Conservation (phyloP, 2,888 invertebrate species). For the Yponomeuta plumbellus region DNA sequence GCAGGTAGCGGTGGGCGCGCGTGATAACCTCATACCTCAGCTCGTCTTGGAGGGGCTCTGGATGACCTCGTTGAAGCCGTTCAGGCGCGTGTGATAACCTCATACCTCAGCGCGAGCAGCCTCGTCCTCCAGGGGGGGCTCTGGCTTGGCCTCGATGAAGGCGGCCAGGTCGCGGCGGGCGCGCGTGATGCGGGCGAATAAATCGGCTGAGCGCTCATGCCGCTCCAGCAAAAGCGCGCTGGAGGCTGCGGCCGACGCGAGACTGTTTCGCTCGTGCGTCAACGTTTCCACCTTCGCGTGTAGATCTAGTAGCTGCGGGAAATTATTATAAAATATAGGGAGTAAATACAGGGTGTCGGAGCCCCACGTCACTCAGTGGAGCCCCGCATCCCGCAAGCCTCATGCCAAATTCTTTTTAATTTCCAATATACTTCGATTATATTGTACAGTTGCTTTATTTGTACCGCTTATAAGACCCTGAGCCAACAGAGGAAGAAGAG, state of each 20-base stretch:
- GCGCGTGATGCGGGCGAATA: constrained; percentile 51
- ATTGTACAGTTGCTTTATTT: too few relatives aligned
- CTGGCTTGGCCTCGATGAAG: constrained; percentile 29
- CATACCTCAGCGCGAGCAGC: not conserved
- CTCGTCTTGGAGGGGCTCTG: not conserved
- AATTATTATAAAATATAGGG: constrained; percentile 7
- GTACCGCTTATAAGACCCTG: too few relatives aligned
- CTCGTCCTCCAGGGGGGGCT: not conserved
- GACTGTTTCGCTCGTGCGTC: constrained; percentile 50
- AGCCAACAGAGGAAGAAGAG: not conserved
- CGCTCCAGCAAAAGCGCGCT: constrained; percentile 65
- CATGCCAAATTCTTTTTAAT: too few relatives aligned
- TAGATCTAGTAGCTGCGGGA: constrained; percentile 47
- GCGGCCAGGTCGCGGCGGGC: constrained; percentile 50
- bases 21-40: constrained; percentile 22
- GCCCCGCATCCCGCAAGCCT: too few relatives aligned
- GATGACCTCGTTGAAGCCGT: not conserved
- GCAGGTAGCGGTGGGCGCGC: constrained; percentile 49
- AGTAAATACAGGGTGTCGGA: too few relatives aligned
- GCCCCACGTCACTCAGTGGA: too few relatives aligned
- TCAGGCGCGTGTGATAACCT: not conserved
- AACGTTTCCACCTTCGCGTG: constrained; percentile 59
- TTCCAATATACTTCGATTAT: too few relatives aligned
- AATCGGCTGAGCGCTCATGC: constrained; percentile 58
- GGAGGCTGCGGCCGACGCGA: constrained; percentile 57